Evolutionary conservation across 2,797 vertebrate species (phyloP), one percentile per base, ranked within the genome.

Genomic region (Lateolabrax maculatus): DNA sequence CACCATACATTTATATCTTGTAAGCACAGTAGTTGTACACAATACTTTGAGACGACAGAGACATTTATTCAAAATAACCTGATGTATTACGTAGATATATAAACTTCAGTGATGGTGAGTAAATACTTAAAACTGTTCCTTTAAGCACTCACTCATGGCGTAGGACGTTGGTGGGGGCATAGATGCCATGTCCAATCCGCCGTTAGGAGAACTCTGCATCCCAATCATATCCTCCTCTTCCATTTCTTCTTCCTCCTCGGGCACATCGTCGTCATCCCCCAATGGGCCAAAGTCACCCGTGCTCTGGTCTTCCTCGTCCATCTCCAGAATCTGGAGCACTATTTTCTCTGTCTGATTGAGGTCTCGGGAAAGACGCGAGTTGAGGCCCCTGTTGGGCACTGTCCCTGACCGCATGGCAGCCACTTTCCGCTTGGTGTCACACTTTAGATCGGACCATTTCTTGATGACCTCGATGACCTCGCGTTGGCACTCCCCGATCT

Each of bases 371-470:
- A 93, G 80, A 16, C 93, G 92, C 0, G 93, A 91, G 79, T 90
- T 92, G 27, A 93, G 84, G 56, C 91, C 91, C 64, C 89, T 84
- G 71, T 89, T 90, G 23, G 88, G 91, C 27, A 90, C 85, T 0
- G 85, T 75, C 49, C 94, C 94, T 0, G 93, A 83, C 15, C 90
- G 90, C 93, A 95, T 93, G 18, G 95, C 95, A 0, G 90, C 91
- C 49, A 96, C 91, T 86, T 96, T 96, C n/a, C 95, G 85, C 78
- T 95, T 96, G 16, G 95, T 95, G 91, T 96, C 95, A 39, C 95
- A 96, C 84, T 96, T 96, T 0, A 96, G 89, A 79, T 96, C 95
- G 0, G 95, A 95, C 95, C 95, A 96, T 76, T 96, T 96, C 92
- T 96, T 96, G 56, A 96, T 93, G 56, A 96, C 94, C 73, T 96